phyloP scores from a whole-genome alignment of 2,797 vertebrate species.

The Anguilla marmorata region DNA sequence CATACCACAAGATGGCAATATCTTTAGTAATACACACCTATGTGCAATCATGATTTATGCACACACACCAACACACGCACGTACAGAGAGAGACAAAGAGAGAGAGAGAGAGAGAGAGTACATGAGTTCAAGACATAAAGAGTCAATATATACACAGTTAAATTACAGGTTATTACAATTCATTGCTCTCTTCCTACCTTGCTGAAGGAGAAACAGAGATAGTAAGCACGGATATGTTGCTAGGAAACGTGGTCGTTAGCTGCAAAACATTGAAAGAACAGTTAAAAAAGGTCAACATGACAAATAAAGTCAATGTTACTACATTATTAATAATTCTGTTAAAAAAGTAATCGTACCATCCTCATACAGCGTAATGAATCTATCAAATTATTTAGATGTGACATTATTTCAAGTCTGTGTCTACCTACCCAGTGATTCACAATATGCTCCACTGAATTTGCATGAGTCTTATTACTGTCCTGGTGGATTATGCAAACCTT shows the following conservation, averaged over 20 bases:
- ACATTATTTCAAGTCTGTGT: background rate
- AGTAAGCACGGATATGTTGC: conserved; percentile 44
- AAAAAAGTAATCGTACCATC: background rate
- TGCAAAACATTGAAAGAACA: conserved; percentile 48
- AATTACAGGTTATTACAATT: background rate
- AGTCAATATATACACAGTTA: background rate
- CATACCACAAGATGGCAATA: background rate
- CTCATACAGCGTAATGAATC: background rate
- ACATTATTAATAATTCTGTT: background rate
- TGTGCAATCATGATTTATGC: too few species aligned
- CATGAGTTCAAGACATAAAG: background rate
- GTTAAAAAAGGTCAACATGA: background rate
- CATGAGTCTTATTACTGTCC: background rate
- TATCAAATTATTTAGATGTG: background rate
- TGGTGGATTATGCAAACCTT: conserved; percentile 24
- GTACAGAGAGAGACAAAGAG: background rate
- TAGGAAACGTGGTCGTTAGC: conserved; percentile 61
- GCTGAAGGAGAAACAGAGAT: conserved; percentile 48
- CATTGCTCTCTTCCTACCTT: conserved; percentile 54
- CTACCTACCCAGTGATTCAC: conserved; percentile 66
- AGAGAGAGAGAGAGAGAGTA: too few species aligned
- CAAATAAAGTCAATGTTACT: background rate
- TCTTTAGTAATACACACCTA: background rate
- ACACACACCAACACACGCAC: background rate
- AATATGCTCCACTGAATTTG: conserved; percentile 45